Conservation (phyloP, 2,113 vertebrate genomes). For the Setophaga kirtlandii region DNA sequence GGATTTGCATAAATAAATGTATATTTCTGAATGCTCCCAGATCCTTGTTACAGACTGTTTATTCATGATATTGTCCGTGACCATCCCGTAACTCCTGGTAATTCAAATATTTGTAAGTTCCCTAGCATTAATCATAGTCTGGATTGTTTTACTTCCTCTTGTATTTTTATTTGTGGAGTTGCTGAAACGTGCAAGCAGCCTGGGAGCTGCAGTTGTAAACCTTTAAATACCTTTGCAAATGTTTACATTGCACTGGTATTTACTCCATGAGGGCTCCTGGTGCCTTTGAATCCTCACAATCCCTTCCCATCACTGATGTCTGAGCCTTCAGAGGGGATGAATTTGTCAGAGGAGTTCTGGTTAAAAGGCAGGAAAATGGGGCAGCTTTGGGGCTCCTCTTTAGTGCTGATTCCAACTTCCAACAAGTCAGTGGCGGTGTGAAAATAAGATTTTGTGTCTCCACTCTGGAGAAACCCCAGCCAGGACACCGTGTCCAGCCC, state of each 20-base stretch:
- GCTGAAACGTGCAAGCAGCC: neutral
- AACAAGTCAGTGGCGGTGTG: neutral
- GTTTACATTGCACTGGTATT: neutral
- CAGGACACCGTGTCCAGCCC: neutral
- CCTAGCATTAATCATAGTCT: neutral
- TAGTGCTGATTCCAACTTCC: neutral
- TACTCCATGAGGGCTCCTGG: neutral
- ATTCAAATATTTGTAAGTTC: neutral
- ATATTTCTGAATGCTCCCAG: neutral
- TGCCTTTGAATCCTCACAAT: neutral
- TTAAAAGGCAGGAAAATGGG: neutral
- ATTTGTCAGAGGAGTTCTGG: neutral
- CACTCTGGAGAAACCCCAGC: neutral
- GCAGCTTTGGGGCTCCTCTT: neutral
- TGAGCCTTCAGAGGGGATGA: neutral
- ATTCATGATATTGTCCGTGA: neutral
- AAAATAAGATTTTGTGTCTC: neutral
- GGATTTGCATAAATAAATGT: neutral
- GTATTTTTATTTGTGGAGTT: neutral
- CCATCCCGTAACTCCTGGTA: neutral
- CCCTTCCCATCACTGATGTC: fast-evolving
- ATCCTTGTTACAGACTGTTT: neutral
- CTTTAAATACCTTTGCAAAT: neutral
- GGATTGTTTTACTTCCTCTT: neutral
- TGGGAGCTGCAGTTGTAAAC: neutral